Percentiles rank a stretch among this genome's conserved stretches.
phyloP scores from a whole-genome alignment of 2,888 invertebrate genomes.

The Julus scandinavius region DNA sequence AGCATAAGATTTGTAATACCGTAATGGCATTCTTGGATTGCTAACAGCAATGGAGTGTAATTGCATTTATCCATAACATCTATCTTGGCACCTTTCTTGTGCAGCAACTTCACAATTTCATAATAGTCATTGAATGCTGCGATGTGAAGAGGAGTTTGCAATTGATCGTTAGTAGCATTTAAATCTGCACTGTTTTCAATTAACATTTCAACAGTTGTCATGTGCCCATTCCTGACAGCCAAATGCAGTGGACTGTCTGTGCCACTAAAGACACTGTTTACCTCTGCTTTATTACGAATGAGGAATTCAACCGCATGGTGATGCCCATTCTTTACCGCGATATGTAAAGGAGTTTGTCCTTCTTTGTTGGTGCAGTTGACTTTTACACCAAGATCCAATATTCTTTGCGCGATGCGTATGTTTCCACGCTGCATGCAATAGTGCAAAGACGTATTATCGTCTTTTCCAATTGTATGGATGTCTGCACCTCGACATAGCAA shows the following conservation, averaged over 20 bases:
- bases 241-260: neutral
- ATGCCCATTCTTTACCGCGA: constrained; percentile 75
- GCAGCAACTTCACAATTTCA: neutral
- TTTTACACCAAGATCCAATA: neutral
- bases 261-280: constrained; percentile 73
- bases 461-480: neutral
- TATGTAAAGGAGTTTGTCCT: neutral
- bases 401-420: neutral
- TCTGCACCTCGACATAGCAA: neutral
- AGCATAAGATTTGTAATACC: neutral
- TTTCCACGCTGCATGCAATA: neutral
- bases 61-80: too few species aligned
- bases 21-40: neutral
- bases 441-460: neutral
- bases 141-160: neutral
- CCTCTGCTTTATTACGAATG: constrained; percentile 66
- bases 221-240: neutral
- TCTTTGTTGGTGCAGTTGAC: neutral
- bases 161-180: neutral
- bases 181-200: constrained; percentile 24
- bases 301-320: constrained; percentile 74
- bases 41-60: neutral
- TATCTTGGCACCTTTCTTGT: neutral
- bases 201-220: neutral
- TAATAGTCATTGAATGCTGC: neutral